phyloP scores from a whole-genome alignment of 2,797 vertebrate species.

The Apodemus agrarius region DNA sequence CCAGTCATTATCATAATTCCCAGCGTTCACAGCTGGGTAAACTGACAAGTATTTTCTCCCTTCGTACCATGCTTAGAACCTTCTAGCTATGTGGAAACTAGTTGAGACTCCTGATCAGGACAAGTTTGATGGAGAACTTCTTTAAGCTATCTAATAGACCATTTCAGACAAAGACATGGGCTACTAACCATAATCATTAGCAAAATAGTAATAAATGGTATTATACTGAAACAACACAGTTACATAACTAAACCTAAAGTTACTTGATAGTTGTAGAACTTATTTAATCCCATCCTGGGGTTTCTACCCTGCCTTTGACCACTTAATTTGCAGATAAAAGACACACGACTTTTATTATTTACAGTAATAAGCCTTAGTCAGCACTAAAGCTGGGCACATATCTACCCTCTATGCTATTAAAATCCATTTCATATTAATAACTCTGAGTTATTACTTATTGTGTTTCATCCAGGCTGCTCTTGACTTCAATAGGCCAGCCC shows the following conservation, averaged over 20 bases:
- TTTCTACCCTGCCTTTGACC: not conserved
- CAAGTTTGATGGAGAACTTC: not conserved
- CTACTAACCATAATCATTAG: not conserved
- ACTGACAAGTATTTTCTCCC: not conserved
- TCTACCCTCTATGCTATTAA: not conserved
- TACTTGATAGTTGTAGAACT: not conserved
- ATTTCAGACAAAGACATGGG: constrained; percentile 9
- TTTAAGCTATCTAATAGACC: not conserved
- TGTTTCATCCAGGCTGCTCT: not conserved
- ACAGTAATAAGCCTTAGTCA: not conserved
- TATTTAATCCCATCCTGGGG: not conserved
- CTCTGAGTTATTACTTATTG: not conserved
- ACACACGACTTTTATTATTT: not conserved
- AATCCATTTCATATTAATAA: not conserved
- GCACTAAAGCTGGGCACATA: not conserved
- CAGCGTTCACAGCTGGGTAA: not conserved
- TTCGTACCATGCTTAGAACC: not conserved
- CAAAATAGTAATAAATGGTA: not conserved
- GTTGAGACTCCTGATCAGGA: not conserved
- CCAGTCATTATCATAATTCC: not conserved
- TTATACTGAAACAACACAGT: not conserved
- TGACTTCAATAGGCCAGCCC: not conserved
- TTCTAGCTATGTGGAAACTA: not conserved
- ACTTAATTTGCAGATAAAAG: not conserved
- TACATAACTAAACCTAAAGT: not conserved